These are phyloP conservation scores for Hemaris fuciformis DNA, from an alignment of 2,888 invertebrate genomes.

Conservation along the genomic window DNA sequence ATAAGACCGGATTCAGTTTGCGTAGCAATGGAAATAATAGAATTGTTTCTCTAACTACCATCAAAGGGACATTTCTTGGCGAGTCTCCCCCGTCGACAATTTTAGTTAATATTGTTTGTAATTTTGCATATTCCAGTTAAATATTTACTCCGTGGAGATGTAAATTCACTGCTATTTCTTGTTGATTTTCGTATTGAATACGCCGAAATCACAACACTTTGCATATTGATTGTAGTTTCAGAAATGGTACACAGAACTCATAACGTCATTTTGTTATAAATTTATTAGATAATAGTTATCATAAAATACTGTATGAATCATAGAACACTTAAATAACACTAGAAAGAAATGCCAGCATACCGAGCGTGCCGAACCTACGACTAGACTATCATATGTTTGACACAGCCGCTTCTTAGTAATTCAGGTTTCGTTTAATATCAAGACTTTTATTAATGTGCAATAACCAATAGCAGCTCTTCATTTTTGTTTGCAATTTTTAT, in stretches of 20 bases:
- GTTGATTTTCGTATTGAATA: not conserved
- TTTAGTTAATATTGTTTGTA: slow-evolving; percentile 27
- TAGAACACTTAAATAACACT: too few species aligned
- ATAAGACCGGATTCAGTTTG: slow-evolving; percentile 27
- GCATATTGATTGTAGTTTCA: not conserved
- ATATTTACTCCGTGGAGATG: slow-evolving; percentile 18
- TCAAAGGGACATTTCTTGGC: slow-evolving; percentile 25
- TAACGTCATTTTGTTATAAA: not conserved
- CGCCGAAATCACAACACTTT: not conserved
- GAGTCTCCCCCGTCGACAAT: slow-evolving; percentile 28
- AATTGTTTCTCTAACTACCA: slow-evolving; percentile 38
- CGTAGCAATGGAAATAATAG: slow-evolving; percentile 30
- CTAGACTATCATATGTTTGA: too few species aligned
- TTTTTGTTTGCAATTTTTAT: too few species aligned
- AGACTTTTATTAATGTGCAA: too few species aligned
- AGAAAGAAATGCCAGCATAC: too few species aligned
- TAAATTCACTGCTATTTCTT: slow-evolving; percentile 5
- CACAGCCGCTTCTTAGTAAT: too few species aligned
- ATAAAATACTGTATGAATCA: too few species aligned
- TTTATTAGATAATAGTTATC: too few species aligned
- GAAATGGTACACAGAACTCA: not conserved
- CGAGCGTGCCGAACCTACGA: too few species aligned
- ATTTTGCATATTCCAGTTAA: slow-evolving; percentile 30
- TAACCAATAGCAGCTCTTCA: too few species aligned
- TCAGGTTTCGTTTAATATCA: too few species aligned